Percentiles rank a stretch among this genome's conserved stretches.
phyloP scores from a whole-genome alignment of 92 coral and sea anemone species.

The Zoanthus solanderi region DNA sequence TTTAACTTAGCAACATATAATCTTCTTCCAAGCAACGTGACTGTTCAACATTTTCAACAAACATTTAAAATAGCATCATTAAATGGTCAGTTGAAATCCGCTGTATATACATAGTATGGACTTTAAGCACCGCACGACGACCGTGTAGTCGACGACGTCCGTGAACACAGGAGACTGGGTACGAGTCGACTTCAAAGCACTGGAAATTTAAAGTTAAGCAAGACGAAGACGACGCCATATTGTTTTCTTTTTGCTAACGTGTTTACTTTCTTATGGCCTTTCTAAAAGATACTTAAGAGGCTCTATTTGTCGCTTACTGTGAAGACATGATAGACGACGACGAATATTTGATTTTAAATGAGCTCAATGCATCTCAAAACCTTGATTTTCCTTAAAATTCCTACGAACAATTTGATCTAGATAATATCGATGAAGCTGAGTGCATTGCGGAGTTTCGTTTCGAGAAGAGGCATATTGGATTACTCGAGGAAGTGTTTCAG shows the following conservation, averaged over 20 bases:
- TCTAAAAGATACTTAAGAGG: conserved; percentile 16
- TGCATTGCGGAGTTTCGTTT: conserved; percentile 38
- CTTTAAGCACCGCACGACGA: conserved; percentile 7
- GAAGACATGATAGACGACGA: conserved; percentile 16
- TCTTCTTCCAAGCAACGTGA: no score
- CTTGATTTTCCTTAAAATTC: conserved; percentile 21
- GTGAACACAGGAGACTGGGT: conserved; percentile 12
- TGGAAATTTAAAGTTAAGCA: conserved; percentile 15
- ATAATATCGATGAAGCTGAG: conserved; percentile 28
- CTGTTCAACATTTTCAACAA: no score
- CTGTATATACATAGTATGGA: background rate
- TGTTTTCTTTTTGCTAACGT: background rate
- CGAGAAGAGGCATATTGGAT: conserved; percentile 20
- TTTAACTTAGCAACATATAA: no score
- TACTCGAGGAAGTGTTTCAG: conserved; percentile 17
- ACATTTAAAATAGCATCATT: no score
- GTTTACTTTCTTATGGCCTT: conserved; percentile 6
- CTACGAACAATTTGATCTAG: conserved; percentile 19
- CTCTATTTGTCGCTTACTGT: conserved; percentile 27
- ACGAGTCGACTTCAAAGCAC: background rate
- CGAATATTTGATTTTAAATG: conserved; percentile 17
- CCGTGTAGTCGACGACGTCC: background rate
- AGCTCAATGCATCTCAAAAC: conserved; percentile 25
- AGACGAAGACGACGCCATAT: conserved; percentile 2
- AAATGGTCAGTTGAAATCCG: no score